These are phyloP conservation scores for Grallaria varia DNA, from an alignment of 2,113 vertebrate species.

Conservation along the genomic window DNA sequence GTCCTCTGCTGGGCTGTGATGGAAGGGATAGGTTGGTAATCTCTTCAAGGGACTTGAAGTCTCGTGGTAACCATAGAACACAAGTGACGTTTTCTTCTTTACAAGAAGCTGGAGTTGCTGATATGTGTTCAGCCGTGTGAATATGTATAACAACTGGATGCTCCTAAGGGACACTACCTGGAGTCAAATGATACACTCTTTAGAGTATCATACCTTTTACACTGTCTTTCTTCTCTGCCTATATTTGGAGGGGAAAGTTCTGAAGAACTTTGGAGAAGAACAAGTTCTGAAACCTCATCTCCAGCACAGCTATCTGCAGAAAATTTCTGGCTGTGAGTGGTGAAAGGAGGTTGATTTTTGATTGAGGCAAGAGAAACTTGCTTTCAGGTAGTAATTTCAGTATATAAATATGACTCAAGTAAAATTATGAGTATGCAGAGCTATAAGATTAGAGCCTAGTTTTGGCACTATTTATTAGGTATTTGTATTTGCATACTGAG, in stretches of 20 bases:
- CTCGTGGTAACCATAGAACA: background rate
- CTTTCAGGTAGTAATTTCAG: background rate
- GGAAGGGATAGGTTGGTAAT: background rate
- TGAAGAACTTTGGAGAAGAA: background rate
- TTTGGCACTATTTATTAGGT: background rate
- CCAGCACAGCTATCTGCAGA: too few relatives aligned
- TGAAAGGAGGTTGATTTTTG: background rate
- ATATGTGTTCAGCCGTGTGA: accelerated
- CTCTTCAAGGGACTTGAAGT: background rate
- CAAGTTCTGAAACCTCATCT: background rate
- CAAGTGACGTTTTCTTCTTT: background rate
- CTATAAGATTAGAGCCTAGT: background rate
- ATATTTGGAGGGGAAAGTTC: background rate
- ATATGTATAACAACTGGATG: background rate
- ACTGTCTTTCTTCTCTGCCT: background rate
- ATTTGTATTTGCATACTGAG: background rate
- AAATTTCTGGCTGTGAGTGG: background rate
- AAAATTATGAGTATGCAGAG: background rate
- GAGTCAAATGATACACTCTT: background rate
- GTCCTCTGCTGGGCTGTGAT: background rate
- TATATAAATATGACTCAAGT: background rate
- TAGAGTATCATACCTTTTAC: background rate
- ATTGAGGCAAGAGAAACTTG: background rate
- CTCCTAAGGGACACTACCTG: background rate
- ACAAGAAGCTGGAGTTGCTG: background rate